phyloP scores from a whole-genome alignment of 2,113 vertebrate species.

The Nothobranchius kuhntae region DNA sequence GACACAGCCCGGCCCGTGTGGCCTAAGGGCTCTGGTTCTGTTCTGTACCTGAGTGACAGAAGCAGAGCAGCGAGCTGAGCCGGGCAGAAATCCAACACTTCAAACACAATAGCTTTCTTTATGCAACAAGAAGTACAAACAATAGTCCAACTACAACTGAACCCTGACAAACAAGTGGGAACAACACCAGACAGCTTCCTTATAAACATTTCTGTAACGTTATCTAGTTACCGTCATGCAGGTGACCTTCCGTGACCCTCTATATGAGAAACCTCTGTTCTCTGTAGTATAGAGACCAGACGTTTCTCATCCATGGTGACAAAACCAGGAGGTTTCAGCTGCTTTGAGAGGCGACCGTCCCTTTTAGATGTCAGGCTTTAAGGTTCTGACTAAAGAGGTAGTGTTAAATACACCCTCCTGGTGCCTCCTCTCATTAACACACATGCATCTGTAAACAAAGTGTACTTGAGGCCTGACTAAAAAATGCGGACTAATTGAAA shows the following conservation, averaged over 20 bases:
- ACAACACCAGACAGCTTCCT: neutral
- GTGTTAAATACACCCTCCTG: too few species aligned
- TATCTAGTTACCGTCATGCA: neutral
- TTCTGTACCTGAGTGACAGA: neutral
- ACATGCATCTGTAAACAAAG: too few species aligned
- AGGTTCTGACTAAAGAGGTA: constrained; percentile 4
- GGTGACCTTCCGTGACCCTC: constrained; percentile 13
- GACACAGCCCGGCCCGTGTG: neutral
- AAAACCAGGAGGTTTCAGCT: neutral
- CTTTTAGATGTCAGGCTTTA: constrained; percentile 2
- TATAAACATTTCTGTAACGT: constrained; percentile 24
- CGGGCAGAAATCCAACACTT: neutral
- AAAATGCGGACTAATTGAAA: too few species aligned
- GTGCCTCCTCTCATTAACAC: too few species aligned
- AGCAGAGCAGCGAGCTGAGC: constrained; percentile 11
- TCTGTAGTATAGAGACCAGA: neutral
- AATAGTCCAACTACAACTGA: constrained; percentile 8
- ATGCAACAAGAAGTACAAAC: constrained; percentile 3
- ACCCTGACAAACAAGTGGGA: neutral
- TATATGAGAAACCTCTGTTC: too few species aligned
- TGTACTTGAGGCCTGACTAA: too few species aligned
- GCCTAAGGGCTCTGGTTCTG: neutral
- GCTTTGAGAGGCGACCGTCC: neutral
- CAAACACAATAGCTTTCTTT: neutral
- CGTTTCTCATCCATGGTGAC: neutral